These are phyloP conservation scores for Oryzias celebensis DNA, from an alignment of 2,113 vertebrate genomes.

Conservation along the genomic window DNA sequence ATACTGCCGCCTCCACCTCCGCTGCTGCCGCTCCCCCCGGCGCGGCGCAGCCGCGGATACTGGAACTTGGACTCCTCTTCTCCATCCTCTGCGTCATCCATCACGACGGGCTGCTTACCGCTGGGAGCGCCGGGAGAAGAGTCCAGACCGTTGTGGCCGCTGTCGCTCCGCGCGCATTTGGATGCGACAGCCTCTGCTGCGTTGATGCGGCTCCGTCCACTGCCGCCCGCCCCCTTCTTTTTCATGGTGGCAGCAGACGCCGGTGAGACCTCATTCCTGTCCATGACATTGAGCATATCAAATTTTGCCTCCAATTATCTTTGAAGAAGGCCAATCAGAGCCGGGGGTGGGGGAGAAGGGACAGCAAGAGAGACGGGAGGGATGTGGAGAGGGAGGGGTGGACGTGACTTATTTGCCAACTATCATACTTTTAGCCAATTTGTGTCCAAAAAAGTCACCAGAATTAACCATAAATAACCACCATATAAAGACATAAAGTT, in stretches of 20 bases:
- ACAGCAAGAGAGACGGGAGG: conserved; percentile 34
- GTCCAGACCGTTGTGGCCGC: conserved; percentile 61
- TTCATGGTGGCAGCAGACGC: conserved; percentile 68
- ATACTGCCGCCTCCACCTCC: conserved; percentile 71
- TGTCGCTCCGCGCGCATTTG: conserved; percentile 56
- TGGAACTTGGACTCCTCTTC: conserved; percentile 78
- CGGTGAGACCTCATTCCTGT: conserved; percentile 73
- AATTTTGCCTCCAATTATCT: conserved; percentile 71
- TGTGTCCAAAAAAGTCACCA: conserved; percentile 34
- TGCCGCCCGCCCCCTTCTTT: conserved; percentile 58
- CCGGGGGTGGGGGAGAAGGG: conserved; percentile 33
- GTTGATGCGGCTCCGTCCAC: conserved; percentile 53
- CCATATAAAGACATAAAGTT: not conserved
- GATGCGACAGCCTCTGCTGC: conserved; percentile 46
- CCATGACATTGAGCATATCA: conserved; percentile 76
- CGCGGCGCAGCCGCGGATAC: conserved; percentile 73
- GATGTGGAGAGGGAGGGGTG: conserved; percentile 55
- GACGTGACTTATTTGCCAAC: conserved; percentile 78
- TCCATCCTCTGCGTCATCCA: conserved; percentile 75
- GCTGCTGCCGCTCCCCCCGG: conserved; percentile 67
- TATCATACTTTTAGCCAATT: conserved; percentile 59
- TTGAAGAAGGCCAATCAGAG: conserved; percentile 67
- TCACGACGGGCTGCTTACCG: conserved; percentile 56
- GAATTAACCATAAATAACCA: not conserved
- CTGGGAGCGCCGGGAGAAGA: conserved; percentile 34